A percentile compares a stretch with the other conserved stretches of the same genome.
Conservation (phyloP, 2,113 vertebrate species). For the Microcebus tavaratra region DNA sequence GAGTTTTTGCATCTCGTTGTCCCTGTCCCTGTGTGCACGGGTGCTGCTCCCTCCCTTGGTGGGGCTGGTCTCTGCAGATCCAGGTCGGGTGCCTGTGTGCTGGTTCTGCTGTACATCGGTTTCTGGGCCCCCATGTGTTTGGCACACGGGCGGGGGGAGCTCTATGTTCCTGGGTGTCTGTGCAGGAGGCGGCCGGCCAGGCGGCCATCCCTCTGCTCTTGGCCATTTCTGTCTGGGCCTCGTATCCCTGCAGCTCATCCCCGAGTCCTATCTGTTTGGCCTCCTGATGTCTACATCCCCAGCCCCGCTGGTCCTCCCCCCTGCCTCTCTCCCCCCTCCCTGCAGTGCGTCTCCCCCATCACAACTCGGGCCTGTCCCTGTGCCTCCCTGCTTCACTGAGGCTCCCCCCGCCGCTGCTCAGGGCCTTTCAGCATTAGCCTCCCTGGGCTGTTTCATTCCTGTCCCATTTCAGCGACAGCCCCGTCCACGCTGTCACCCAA, state of each 20-base stretch:
- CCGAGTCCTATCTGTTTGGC: neutral
- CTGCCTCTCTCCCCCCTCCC: neutral
- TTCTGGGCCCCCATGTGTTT: neutral
- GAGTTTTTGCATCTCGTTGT: neutral
- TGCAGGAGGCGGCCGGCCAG: no score
- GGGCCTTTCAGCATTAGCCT: neutral
- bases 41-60: neutral
- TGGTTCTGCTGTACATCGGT: neutral
- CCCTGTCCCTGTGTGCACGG: neutral
- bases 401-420: neutral
- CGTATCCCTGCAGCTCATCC: neutral
- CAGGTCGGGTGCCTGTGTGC: neutral
- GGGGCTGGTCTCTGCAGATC: neutral
- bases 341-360: neutral
- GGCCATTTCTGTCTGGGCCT: neutral
- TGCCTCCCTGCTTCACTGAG: neutral
- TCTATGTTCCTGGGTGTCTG: neutral
- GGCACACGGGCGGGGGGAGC: neutral
- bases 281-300: neutral
- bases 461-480: neutral
- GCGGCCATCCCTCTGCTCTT: neutral
- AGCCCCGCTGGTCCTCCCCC: neutral
- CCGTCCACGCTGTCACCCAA: neutral
- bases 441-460: neutral
- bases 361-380: no score